These are phyloP conservation scores for Nyctibius bracteatus DNA, from an alignment of 2,113 vertebrate species.

Conservation along the genomic window DNA sequence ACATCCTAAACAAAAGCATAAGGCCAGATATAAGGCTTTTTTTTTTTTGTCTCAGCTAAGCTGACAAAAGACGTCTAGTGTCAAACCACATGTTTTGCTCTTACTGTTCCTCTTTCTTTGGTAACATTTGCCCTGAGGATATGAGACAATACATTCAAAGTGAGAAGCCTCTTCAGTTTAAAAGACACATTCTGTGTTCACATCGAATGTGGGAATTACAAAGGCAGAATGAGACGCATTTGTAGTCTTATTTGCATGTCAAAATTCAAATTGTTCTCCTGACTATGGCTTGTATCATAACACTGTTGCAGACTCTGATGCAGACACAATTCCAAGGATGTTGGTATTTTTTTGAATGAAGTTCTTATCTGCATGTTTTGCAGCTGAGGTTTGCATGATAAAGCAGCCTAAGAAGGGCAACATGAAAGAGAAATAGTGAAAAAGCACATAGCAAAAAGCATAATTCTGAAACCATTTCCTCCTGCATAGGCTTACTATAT, in stretches of 20 bases:
- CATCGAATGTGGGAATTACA: neutral
- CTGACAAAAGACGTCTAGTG: neutral
- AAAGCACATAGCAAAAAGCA: neutral
- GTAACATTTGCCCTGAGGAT: neutral
- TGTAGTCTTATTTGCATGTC: neutral
- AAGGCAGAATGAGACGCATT: neutral
- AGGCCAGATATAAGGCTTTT: neutral
- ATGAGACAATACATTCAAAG: neutral
- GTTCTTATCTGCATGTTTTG: neutral
- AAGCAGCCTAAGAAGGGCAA: neutral
- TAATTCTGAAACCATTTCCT: neutral
- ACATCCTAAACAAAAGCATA: neutral
- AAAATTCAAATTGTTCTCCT: neutral
- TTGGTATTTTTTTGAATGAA: neutral
- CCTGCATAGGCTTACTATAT: neutral
- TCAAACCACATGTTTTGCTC: neutral
- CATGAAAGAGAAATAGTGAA: neutral
- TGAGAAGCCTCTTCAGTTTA: neutral
- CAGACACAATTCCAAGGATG: neutral
- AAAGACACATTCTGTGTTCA: neutral
- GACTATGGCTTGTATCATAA: neutral
- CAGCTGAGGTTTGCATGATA: neutral
- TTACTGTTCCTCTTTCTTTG: neutral
- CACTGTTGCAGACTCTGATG: neutral
- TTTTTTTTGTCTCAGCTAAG: neutral